Percentiles rank a stretch among this genome's conserved stretches.
phyloP scores from a whole-genome alignment of 2,888 invertebrate species.

The Erannis defoliaria region DNA sequence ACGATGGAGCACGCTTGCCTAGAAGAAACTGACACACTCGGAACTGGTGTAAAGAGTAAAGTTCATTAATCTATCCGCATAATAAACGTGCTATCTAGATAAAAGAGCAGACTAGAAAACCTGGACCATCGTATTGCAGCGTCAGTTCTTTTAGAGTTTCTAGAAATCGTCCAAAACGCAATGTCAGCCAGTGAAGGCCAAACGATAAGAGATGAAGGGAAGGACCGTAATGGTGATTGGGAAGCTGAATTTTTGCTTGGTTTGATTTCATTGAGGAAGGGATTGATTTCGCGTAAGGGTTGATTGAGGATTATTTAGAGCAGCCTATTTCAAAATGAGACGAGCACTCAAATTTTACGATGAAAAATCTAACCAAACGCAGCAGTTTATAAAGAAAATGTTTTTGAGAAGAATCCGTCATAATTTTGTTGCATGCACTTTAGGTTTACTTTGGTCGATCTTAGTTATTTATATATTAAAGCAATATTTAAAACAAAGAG shows the following conservation, averaged over 20 bases:
- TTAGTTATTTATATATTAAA: no score
- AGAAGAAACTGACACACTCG: no score
- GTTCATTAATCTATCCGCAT: no score
- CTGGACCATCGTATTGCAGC: background rate
- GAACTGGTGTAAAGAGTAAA: no score
- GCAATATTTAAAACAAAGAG: no score
- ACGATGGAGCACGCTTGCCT: no score
- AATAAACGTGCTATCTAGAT: no score
- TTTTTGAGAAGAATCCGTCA: background rate
- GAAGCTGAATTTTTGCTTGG: conserved; percentile 25
- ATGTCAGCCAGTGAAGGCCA: conserved; percentile 13
- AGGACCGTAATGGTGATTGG: conserved; percentile 37
- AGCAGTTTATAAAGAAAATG: background rate
- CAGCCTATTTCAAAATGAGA: conserved; percentile 1
- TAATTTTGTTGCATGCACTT: background rate
- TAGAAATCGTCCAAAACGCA: conserved; percentile 14
- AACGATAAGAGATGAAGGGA: conserved; percentile 17
- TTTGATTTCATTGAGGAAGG: conserved; percentile 30
- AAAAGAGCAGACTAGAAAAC: background rate
- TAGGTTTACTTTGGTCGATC: no score
- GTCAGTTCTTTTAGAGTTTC: conserved; percentile 6
- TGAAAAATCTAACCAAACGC: background rate
- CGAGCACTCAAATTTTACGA: conserved; percentile 1
- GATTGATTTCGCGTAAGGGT: conserved; percentile 22
- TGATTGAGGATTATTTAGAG: conserved; percentile 22